Evolutionary conservation across 2,888 invertebrate species (phyloP).

Genomic region (Epiblema foenella): DNA sequence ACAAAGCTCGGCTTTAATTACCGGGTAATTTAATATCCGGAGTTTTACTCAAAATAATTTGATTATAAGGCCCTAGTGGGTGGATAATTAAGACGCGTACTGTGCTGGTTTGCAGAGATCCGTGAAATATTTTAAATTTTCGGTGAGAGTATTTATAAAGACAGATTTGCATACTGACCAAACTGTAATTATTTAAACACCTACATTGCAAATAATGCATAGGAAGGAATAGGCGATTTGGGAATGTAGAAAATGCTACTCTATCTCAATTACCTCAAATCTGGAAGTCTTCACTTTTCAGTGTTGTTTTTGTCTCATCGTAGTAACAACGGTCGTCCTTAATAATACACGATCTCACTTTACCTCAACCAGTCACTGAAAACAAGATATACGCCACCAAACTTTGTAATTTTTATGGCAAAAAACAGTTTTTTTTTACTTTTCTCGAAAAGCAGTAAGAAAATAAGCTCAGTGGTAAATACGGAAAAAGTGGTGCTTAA

Average conservation of each 20-base stretch:
- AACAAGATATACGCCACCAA: too few species aligned
- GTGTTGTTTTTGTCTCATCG: too few species aligned
- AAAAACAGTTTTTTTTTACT: too few species aligned
- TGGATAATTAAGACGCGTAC: conserved; percentile 55
- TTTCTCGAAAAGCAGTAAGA: too few species aligned
- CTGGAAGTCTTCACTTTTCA: too few species aligned
- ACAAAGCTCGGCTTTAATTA: conserved; percentile 47
- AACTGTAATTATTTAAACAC: background rate
- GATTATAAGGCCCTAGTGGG: conserved; percentile 51
- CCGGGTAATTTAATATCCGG: conserved; percentile 51
- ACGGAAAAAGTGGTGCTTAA: too few species aligned
- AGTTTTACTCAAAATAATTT: conserved; percentile 52
- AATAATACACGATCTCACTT: too few species aligned
- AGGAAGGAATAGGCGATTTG: background rate
- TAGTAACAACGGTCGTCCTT: too few species aligned
- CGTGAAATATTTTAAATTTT: background rate
- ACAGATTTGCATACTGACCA: background rate
- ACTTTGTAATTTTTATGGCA: too few species aligned
- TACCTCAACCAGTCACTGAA: too few species aligned
- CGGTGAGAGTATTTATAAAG: background rate
- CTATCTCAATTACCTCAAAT: too few species aligned
- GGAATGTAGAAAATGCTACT: background rate
- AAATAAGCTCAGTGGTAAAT: too few species aligned
- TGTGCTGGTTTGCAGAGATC: conserved; percentile 43
- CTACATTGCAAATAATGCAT: background rate